A percentile compares a stretch with the other conserved stretches of the same genome.
Evolutionary conservation across 2,113 vertebrate genomes (phyloP).

Genomic region (Trochalopteron elliotii): DNA sequence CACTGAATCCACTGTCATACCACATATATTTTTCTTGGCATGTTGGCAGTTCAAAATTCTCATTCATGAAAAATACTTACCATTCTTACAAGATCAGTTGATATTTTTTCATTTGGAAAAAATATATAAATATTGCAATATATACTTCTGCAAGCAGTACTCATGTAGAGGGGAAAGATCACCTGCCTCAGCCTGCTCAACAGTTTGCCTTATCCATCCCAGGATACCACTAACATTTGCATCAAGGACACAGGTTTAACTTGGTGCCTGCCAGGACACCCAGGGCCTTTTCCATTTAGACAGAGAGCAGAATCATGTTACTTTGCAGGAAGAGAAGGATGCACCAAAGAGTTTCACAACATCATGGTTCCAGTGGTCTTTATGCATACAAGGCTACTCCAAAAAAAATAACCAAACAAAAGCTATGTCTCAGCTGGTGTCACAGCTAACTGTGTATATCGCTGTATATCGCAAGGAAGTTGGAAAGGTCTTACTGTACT

Average conservation of each 20-base stretch:
- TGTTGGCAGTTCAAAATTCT: not conserved
- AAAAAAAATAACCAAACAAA: not conserved
- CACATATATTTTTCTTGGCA: not conserved
- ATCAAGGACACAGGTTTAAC: not conserved
- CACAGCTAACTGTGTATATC: not conserved
- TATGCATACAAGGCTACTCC: not conserved
- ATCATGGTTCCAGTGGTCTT: not conserved
- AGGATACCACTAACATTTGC: not conserved
- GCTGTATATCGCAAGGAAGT: accelerated
- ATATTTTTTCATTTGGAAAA: not conserved
- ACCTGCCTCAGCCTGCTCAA: not conserved
- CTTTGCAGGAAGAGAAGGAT: not conserved
- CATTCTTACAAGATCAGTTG: not conserved
- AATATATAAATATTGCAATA: not conserved
- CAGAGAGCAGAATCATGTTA: not conserved
- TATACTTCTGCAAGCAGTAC: not conserved
- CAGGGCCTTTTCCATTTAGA: not conserved
- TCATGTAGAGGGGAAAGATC: not conserved
- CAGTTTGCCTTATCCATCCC: not conserved
- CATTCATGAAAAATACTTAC: not conserved
- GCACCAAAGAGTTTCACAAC: not conserved
- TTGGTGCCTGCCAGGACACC: not conserved
- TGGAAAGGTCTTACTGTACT: not conserved
- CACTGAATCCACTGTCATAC: not conserved
- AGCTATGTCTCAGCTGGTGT: not conserved